Evolutionary conservation across 2,888 invertebrate genomes (phyloP), one percentile per base, ranked within the genome.

Genomic region (Dryobotodes eremita): DNA sequence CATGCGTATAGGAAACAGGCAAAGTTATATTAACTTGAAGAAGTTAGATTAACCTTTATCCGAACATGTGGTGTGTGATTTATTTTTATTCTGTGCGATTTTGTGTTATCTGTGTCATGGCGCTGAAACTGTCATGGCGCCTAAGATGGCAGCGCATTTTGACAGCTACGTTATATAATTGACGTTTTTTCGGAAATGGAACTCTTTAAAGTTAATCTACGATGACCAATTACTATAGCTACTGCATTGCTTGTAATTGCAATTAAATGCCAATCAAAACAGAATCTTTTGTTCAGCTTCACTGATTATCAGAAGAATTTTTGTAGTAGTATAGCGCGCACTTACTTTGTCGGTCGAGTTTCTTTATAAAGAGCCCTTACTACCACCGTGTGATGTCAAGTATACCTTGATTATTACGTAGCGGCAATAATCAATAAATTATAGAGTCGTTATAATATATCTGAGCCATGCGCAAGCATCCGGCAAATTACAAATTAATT

Each of bases 11-110:
- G 91, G 90, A 93, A 94, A 94, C 92, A 93, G 91, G 93, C 86
- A 95, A 95, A 95, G 94, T 95, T 95, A 91, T 95, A 95, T 93
- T 95, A 94, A 94, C 90, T 94, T 93, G 91, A 92, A 92, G 91
- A 95, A 95, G 94, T 95, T 94, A 92, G 93, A 95, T 95, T 94
- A 93, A 90, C 92, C 91, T 90, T 93, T 92, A 92, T 91, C 91
- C 92, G 91, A 91, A 92, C 90, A 91, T 90, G 89, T 89, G 88
- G 88, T 84, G 85, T 86, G 85, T 89, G 88, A 89, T 91, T 89
- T 89, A 88, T 89, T 89, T 91, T 90, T 87, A 86, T 86, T 72
- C 75, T 78, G 71, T 79, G 26, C 65, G 64, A 71, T 71, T 80
- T 77, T 77, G 66, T 83, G 77, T 77, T 86, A 80, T 84, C 75